Conservation (phyloP, 2,888 invertebrate species). For the Drosophila helvetica region DNA sequence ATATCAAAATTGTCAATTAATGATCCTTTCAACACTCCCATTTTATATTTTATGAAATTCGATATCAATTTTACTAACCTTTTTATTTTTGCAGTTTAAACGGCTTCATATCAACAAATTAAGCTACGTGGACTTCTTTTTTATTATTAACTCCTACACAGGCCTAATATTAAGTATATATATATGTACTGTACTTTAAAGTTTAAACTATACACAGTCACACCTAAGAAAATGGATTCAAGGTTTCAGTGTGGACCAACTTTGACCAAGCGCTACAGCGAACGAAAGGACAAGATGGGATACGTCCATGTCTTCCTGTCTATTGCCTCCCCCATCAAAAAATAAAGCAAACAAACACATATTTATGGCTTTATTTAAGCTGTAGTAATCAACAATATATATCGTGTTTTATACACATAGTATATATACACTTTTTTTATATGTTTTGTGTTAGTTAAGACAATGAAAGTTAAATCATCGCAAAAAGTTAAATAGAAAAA, state of each 20-base stretch:
- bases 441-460: slow-evolving; percentile 50
- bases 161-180: slow-evolving; percentile 51
- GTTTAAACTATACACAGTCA: too few species aligned
- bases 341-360: slow-evolving; percentile 4
- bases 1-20: too few species aligned
- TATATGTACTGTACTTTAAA: too few species aligned
- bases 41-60: background rate
- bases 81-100: slow-evolving; percentile 55
- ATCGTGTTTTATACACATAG: background rate
- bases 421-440: slow-evolving; percentile 24
- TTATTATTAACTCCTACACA: slow-evolving; percentile 48
- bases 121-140: slow-evolving; percentile 38
- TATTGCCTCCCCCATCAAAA: background rate
- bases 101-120: slow-evolving; percentile 48
- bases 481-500: slow-evolving; percentile 49
- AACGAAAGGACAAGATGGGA: background rate
- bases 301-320: background rate
- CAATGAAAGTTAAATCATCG: slow-evolving; percentile 69
- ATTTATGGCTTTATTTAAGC: background rate
- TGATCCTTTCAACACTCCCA: too few species aligned
- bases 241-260: slow-evolving; percentile 38
- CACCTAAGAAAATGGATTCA: slow-evolving; percentile 17
- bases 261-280: slow-evolving; percentile 9
- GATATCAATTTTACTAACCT: background rate
- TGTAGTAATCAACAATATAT: slow-evolving; percentile 5